Percentiles rank a stretch among this genome's conserved stretches.
These are phyloP conservation scores for Eupristina koningsbergeri DNA, from an alignment of 1,140 invertebrate species.

Conservation along the genomic window DNA sequence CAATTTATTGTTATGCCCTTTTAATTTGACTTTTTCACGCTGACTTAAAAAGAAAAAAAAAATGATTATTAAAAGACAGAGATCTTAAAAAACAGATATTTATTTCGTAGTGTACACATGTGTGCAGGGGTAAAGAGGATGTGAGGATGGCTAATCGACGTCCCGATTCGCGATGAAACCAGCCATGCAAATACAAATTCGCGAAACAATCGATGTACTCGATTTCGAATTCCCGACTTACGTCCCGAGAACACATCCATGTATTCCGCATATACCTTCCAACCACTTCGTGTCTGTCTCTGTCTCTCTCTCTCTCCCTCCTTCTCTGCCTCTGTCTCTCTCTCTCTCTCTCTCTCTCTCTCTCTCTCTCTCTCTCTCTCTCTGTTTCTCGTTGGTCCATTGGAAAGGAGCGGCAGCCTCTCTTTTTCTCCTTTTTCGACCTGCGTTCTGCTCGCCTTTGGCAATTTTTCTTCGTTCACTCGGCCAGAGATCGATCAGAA, in stretches of 20 bases:
- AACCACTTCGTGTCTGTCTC: too few relatives aligned
- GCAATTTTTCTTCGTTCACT: constrained; percentile 7
- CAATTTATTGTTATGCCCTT: background rate
- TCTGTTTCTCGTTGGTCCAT: background rate
- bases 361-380: background rate
- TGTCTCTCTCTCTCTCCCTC: too few relatives aligned
- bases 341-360: background rate
- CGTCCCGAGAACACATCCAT: background rate
- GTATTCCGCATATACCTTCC: too few relatives aligned
- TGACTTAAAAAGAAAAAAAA: background rate
- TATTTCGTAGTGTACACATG: background rate
- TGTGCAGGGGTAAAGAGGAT: background rate
- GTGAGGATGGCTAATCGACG: constrained; percentile 17
- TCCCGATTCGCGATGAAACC: constrained; percentile 18
- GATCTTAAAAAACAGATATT: background rate
- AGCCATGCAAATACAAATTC: background rate
- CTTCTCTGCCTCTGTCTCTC: too few relatives aligned
- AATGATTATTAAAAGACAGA: too few relatives aligned
- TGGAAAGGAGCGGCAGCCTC: background rate
- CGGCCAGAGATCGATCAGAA: background rate
- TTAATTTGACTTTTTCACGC: background rate
- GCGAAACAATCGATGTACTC: constrained; percentile 39
- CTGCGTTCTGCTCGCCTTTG: background rate
- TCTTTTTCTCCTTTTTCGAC: constrained; percentile 14
- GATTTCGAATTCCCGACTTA: constrained; percentile 33